Evolutionary conservation across 2,113 vertebrate genomes (phyloP).

Genomic region (Aptenodytes forsteri): DNA sequence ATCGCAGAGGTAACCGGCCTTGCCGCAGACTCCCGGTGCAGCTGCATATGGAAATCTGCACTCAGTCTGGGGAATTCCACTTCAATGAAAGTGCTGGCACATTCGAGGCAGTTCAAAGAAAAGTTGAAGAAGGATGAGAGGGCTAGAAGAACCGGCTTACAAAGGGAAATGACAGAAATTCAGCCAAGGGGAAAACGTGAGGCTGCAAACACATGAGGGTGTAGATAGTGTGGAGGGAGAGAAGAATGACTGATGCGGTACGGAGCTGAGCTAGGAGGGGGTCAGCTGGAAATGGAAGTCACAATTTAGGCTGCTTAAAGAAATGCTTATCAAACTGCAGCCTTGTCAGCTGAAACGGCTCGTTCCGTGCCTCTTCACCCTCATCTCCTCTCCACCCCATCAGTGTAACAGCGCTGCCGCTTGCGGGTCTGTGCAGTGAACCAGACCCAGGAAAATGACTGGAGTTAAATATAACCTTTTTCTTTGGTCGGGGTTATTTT

Average conservation of each 20-base stretch:
- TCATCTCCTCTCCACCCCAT: background rate
- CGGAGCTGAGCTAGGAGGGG: background rate
- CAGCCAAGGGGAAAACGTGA: slow-evolving; percentile 65
- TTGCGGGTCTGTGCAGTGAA: slow-evolving; percentile 46
- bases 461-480: slow-evolving; percentile 65
- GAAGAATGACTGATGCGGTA: background rate
- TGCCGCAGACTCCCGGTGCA: background rate
- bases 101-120: slow-evolving; percentile 66
- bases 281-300: slow-evolving; percentile 48
- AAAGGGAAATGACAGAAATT: slow-evolving; percentile 68
- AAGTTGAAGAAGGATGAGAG: slow-evolving; percentile 67
- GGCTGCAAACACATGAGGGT: slow-evolving; percentile 57
- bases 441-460: slow-evolving; percentile 27
- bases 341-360: background rate
- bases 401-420: background rate
- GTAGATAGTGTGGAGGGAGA: background rate
- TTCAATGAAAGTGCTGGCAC: slow-evolving; percentile 64
- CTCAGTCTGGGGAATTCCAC: slow-evolving; percentile 66
- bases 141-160: slow-evolving; percentile 50
- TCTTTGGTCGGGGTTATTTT: slow-evolving; percentile 48
- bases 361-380: background rate
- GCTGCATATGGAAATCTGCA: slow-evolving; percentile 57
- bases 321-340: background rate
- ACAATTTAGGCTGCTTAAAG: background rate
- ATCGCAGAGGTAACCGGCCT: slow-evolving; percentile 25